Conservation (phyloP, 2,888 invertebrate species). For the Hyposoter dolosus region DNA sequence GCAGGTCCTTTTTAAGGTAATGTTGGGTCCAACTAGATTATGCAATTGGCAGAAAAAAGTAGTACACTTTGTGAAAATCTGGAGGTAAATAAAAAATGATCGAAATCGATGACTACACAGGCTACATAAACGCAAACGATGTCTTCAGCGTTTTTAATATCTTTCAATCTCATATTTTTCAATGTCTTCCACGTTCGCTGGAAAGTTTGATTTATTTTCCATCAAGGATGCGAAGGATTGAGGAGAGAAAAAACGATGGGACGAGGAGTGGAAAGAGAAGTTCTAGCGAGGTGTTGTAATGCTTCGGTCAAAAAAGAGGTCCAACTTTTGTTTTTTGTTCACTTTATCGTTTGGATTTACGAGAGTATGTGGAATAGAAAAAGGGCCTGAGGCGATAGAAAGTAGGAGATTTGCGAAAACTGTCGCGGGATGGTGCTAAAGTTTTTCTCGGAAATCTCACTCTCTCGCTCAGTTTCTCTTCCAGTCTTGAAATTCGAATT, state of each 20-base stretch:
- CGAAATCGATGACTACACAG: background rate
- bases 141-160: background rate
- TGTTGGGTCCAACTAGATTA: background rate
- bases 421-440: constrained; percentile 7
- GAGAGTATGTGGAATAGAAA: constrained; percentile 33
- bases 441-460: constrained; percentile 35
- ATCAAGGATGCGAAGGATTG: background rate
- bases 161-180: background rate
- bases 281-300: constrained; percentile 19
- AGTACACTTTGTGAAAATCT: no score
- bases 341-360: constrained; percentile 32
- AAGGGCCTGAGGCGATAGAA: background rate
- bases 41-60: background rate
- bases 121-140: background rate
- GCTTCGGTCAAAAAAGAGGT: constrained; percentile 4
- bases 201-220: background rate
- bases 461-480: constrained; percentile 2
- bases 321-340: constrained; percentile 29
- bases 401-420: constrained; percentile 7
- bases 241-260: background rate
- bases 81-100: background rate
- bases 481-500: constrained; percentile 50
- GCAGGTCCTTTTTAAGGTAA: background rate
- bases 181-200: background rate
- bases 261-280: constrained; percentile 19